These are phyloP conservation scores for Fringilla coelebs DNA, from an alignment of 2,797 vertebrate species.

Conservation along the genomic window DNA sequence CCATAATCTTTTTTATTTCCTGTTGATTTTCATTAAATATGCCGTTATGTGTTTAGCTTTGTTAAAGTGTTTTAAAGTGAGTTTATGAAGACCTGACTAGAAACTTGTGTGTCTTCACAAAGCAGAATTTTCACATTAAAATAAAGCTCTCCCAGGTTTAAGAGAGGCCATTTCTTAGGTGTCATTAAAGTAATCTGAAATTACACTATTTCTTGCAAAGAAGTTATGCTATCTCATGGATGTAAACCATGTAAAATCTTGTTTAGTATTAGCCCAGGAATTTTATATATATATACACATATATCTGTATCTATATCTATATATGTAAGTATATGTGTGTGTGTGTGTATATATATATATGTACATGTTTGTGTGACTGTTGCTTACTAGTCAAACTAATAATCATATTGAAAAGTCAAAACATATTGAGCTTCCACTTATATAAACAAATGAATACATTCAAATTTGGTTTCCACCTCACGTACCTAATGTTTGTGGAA, in stretches of 20 bases:
- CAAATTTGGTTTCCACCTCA: background rate
- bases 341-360: too few relatives aligned
- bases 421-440: rapidly evolving
- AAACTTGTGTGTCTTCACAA: background rate
- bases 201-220: background rate
- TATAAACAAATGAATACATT: background rate
- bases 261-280: background rate
- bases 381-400: background rate
- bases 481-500: background rate
- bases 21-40: background rate
- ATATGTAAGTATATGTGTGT: too few relatives aligned
- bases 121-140: background rate
- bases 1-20: slow-evolving; percentile 17
- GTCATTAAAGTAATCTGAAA: background rate
- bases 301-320: background rate
- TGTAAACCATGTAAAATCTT: background rate
- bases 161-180: background rate
- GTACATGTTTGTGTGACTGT: rapidly evolving
- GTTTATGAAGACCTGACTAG: background rate
- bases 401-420: background rate
- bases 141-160: background rate
- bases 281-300: background rate
- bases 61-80: background rate
- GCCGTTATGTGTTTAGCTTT: background rate
- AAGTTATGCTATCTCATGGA: background rate